Conservation (phyloP, 1,140 invertebrate genomes). For the Saccostrea cuccullata region DNA sequence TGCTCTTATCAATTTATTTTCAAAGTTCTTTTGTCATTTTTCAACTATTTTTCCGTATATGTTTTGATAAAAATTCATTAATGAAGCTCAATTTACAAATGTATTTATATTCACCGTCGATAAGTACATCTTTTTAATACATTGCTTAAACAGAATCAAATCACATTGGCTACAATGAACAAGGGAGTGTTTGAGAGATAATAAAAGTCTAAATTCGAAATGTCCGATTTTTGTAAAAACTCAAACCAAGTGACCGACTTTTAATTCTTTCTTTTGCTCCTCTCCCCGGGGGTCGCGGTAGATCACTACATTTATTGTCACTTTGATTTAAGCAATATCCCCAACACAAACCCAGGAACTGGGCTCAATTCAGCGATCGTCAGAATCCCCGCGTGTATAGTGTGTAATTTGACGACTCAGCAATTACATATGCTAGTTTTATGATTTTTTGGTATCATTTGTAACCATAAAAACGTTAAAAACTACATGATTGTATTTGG, state of each 20-base stretch:
- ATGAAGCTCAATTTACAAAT: too few relatives aligned
- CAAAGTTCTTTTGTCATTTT: too few relatives aligned
- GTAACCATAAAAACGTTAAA: conserved; percentile 36
- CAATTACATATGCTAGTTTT: conserved; percentile 34
- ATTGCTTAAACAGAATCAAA: too few relatives aligned
- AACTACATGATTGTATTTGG: conserved; percentile 26
- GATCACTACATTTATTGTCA: conserved; percentile 27
- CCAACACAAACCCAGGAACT: neutral
- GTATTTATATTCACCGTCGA: too few relatives aligned
- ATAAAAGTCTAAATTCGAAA: neutral
- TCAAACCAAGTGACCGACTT: neutral
- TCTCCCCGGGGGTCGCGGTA: neutral
- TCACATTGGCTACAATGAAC: too few relatives aligned
- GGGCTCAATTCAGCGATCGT: neutral
- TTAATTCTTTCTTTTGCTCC: neutral
- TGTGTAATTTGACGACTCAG: conserved; percentile 26
- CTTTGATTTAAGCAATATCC: conserved; percentile 23
- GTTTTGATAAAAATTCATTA: too few relatives aligned
- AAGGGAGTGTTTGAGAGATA: too few relatives aligned
- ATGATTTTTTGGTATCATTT: conserved; percentile 38
- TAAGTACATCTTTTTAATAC: too few relatives aligned
- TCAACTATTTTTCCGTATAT: too few relatives aligned
- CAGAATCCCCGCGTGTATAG: conserved; percentile 15
- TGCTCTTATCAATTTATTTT: too few relatives aligned
- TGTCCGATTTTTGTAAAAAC: conserved; percentile 18